These are phyloP conservation scores for Sebastes minor DNA, from an alignment of 2,797 vertebrate species.

Conservation along the genomic window DNA sequence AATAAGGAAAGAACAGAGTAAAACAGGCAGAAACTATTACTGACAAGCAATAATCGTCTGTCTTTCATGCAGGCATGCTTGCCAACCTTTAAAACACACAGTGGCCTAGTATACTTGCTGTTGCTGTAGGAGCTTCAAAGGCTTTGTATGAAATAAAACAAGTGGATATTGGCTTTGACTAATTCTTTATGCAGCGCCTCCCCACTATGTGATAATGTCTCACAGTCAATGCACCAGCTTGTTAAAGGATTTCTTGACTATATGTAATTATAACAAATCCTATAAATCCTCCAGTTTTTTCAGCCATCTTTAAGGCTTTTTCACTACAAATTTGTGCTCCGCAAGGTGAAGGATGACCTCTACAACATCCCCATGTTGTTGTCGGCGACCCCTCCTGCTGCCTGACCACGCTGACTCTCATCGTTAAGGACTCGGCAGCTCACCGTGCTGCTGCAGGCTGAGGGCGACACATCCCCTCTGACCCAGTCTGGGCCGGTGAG, in stretches of 20 bases:
- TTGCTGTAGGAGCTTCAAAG: not conserved
- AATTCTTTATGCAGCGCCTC: not conserved
- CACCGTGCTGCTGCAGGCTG: constrained; percentile 19
- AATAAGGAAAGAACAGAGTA: not conserved
- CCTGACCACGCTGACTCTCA: not conserved
- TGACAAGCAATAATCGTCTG: not conserved
- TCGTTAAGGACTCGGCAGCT: constrained; percentile 18
- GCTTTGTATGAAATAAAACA: not conserved
- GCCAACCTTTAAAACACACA: not conserved
- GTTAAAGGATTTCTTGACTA: not conserved
- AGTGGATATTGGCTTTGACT: not conserved
- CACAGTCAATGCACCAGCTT: not conserved
- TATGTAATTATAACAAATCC: not conserved
- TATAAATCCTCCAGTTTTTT: not conserved
- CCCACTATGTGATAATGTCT: not conserved
- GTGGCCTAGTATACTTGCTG: not conserved
- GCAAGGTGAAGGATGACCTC: not conserved
- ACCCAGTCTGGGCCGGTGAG: constrained; percentile 32
- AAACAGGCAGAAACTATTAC: not conserved
- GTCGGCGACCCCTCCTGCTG: not conserved
- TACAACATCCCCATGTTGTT: not conserved
- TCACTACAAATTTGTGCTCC: not conserved
- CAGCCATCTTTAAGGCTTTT: not conserved
- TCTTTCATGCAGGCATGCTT: not conserved
- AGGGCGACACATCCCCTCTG: constrained; percentile 50